These are phyloP conservation scores for Agelas oroides DNA, from an alignment of 37 sponge, comb jelly and placozoan genomes.

Conservation along the genomic window DNA sequence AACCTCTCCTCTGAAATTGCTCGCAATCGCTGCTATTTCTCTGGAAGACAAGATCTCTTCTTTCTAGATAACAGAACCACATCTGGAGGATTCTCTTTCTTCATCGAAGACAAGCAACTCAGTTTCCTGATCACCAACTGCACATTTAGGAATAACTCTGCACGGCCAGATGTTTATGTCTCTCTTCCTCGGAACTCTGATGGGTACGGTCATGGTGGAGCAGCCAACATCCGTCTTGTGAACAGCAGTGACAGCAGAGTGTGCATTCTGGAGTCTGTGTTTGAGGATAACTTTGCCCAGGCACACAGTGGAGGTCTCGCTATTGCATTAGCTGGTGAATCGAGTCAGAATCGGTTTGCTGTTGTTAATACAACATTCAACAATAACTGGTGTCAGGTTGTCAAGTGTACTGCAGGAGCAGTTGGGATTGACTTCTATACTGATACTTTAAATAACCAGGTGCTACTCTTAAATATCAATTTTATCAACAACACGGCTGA, in stretches of 20 bases:
- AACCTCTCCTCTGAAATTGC: neutral
- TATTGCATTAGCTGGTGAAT: constrained; percentile 18
- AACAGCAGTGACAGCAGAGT: constrained; percentile 12
- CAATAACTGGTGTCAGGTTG: constrained; percentile 41
- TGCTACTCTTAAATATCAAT: constrained; percentile 19
- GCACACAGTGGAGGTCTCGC: constrained; percentile 62
- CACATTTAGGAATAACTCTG: constrained; percentile 37
- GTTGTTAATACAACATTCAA: constrained; percentile 28
- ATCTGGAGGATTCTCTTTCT: constrained; percentile 57
- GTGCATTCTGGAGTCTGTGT: constrained; percentile 37
- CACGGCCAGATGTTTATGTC: constrained; percentile 9
- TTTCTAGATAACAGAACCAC: constrained; percentile 48
- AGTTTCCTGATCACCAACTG: constrained; percentile 13
- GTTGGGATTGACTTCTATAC: constrained; percentile 58
- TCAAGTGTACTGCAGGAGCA: constrained; percentile 67
- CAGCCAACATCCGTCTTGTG: constrained; percentile 27
- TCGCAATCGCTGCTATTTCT: constrained; percentile 20
- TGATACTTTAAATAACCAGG: constrained; percentile 17
- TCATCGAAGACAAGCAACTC: neutral
- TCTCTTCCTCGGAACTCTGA: neutral
- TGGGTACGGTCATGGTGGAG: constrained; percentile 69
- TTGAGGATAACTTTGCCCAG: constrained; percentile 54
- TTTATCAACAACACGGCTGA: constrained; percentile 57
- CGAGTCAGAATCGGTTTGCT: constrained; percentile 17
- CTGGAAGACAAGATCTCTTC: constrained; percentile 2